Base-by-base conservation (phyloP, 2,797 vertebrate species). In the Chaetodon trifasciatus region DNA sequence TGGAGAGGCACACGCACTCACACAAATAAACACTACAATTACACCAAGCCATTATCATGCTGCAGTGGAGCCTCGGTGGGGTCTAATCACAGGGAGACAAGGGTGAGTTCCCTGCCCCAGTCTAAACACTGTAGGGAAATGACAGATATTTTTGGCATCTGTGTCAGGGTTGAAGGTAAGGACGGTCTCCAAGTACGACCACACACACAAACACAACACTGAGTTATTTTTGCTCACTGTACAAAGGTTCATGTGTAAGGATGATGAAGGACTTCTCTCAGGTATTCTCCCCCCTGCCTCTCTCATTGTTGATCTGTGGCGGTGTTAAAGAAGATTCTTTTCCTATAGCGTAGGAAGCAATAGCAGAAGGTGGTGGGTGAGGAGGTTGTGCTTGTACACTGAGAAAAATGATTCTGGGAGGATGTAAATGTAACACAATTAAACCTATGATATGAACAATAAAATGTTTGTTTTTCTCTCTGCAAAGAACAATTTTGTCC, bases 1-100 rank as follows among this genome's bases (percentile, higher is more conserved):
- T 44, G 63, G 49, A 40, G 39, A 39, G 16, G 11, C 21, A 15
- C 69, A 46, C 11, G 28, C 62, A 58, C 44, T 15, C 62, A 42
- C 61, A 62, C 58, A 70, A 21, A 58, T 23, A 74, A 53, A 65
- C 63, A 50, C 52, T 44, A 17, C 2, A 6, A 39, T 69, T 24
- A 56, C 75, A 87, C 74, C 64, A 60, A 64, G 53, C 68, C 53
- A 84, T 87, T 84, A 82, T 73, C 49, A n/a, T 23, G 19, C 71
- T 55, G 57, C 58, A 72, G 62, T 55, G 81, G 52, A 71, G 74
- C 65, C 82, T 65, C 10, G 0, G n/a, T 64, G 62, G 37, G 46
- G 50, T 69, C 46, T 81, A 81, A 83, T 81, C 71, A 83, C 40
- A 83, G 67, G 65, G 64, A 76, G 70, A 69, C 23, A 1, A 50